Conservation (phyloP, 2,888 invertebrate species). For the Drosophila multiciliata region DNA sequence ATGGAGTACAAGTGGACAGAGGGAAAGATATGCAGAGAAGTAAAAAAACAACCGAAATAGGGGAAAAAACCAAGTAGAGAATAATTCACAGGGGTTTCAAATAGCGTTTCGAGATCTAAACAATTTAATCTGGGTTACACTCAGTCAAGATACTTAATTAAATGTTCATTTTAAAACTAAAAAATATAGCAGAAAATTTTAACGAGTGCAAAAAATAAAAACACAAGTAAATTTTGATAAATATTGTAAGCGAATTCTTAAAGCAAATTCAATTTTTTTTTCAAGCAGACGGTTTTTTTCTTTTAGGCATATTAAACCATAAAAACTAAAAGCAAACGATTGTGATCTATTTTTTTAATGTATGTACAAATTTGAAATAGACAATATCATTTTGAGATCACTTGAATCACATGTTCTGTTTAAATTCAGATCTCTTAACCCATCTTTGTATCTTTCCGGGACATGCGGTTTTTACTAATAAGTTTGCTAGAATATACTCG, state of each 20-base stretch:
- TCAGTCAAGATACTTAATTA: not conserved
- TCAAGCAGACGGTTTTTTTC: not conserved
- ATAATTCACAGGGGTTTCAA: not conserved
- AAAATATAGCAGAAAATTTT: not conserved
- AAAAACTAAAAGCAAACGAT: not conserved
- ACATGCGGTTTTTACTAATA: conserved; percentile 45
- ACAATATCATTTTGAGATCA: conserved; percentile 27
- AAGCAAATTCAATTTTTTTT: not conserved
- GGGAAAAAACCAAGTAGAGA: not conserved
- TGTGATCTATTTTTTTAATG: not conserved
- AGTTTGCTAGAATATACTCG: conserved; percentile 49
- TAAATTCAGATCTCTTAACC: not conserved
- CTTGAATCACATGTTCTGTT: conserved; percentile 27
- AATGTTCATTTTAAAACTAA: not conserved
- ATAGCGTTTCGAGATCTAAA: not conserved
- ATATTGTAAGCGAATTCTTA: not conserved
- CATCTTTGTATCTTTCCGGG: conserved; percentile 18
- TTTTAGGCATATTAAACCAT: not conserved
- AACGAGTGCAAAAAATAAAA: not conserved
- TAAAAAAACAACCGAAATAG: not conserved
- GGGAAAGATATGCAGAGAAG: not conserved
- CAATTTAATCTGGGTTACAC: not conserved
- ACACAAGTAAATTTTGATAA: too few species aligned
- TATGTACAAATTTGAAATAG: not conserved
- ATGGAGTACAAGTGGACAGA: not conserved